phyloP scores from a whole-genome alignment of 1,140 invertebrate species.

The Trichoplusia ni region DNA sequence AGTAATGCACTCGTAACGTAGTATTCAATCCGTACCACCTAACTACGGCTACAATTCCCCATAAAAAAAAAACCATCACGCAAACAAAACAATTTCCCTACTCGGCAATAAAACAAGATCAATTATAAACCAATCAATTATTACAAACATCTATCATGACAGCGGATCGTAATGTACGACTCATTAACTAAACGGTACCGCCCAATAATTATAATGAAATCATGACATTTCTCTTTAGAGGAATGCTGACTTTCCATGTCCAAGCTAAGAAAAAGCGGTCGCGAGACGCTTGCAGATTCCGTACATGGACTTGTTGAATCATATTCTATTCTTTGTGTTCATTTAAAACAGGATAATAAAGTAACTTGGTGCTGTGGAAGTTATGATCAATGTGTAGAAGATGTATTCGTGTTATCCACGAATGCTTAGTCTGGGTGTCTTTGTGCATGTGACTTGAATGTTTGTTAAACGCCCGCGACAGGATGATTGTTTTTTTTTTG shows the following conservation, averaged over 20 bases:
- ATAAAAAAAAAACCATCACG: background rate
- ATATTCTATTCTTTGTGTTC: no score
- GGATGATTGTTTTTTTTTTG: no score
- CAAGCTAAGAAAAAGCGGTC: background rate
- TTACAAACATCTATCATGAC: constrained; percentile 32
- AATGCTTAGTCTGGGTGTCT: no score
- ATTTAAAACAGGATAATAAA: no score
- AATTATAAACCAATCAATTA: constrained; percentile 35
- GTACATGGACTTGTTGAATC: no score
- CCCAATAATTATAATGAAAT: constrained; percentile 45
- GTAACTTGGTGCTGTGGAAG: no score
- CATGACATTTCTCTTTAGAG: constrained; percentile 32
- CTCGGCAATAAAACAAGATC: background rate
- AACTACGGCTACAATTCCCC: background rate
- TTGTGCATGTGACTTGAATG: no score
- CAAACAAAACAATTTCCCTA: constrained; percentile 6
- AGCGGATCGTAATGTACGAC: constrained; percentile 17
- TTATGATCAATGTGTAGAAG: no score
- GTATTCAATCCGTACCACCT: no score
- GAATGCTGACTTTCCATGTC: constrained; percentile 40
- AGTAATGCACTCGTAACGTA: no score
- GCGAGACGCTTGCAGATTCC: background rate
- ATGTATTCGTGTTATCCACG: no score
- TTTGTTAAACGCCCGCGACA: no score
- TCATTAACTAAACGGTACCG: constrained; percentile 33